A percentile compares a stretch with the other conserved stretches of the same genome.
Conservation (phyloP, 2,113 vertebrate genomes). For the Panthera uncia region DNA sequence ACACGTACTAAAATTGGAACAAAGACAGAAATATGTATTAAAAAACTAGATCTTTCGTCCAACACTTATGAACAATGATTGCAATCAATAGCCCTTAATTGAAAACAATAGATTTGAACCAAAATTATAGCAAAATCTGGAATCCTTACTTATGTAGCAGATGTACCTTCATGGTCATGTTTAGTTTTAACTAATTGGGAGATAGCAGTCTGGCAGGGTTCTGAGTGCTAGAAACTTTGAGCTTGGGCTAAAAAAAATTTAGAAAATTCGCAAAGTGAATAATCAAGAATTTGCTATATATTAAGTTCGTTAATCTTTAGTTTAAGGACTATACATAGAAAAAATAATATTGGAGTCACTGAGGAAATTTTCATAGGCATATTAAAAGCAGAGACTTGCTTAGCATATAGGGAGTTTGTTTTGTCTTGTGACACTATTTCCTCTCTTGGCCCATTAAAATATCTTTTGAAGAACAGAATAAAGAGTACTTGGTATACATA, state of each 20-base stretch:
- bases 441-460: background rate
- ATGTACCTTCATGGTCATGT: background rate
- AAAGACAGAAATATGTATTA: background rate
- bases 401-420: background rate
- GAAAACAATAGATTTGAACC: slow-evolving; percentile 14
- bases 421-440: background rate
- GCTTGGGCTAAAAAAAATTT: background rate
- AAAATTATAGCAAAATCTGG: background rate
- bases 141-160: background rate
- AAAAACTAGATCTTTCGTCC: background rate
- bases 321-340: background rate
- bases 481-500: background rate
- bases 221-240: background rate
- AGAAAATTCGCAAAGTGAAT: background rate
- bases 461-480: slow-evolving; percentile 1
- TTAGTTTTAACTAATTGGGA: background rate
- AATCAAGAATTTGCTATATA: background rate
- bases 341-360: background rate
- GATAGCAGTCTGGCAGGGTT: background rate
- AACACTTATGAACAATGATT: background rate
- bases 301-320: background rate
- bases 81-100: background rate
- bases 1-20: background rate
- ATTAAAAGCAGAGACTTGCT: background rate
- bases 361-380: background rate